Evolutionary conservation across 2,888 invertebrate species (phyloP), one percentile per base, ranked within the genome.

Genomic region (Lasioglossum calceatum): DNA sequence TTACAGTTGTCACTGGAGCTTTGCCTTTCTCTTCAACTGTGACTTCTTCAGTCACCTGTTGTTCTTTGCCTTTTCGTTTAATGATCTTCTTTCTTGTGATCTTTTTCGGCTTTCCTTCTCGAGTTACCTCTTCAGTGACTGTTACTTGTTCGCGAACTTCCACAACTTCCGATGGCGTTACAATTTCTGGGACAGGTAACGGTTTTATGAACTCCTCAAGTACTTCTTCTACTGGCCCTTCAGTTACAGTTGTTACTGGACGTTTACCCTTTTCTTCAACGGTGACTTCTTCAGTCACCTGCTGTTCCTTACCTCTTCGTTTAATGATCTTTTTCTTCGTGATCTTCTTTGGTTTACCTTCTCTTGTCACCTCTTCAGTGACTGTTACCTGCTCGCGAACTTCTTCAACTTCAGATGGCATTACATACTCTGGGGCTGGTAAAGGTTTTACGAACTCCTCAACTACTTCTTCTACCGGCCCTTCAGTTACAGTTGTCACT

Each of bases 281-380:
- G 0, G 91, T 92, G 0, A 88, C 79, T 58, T 74, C 83, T 81
- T 92, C 92, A 1, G 94, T 93, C 7, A 93, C 93, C 84, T 95
- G 94, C 85, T 95, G 94, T 36, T 90, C 91, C 76, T 76, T 92
- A 54, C 85, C 93, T 67, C 87, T 92, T 42, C 75, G 85, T 50
- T 86, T 88, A 0, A 58, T 92, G 0, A 87, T 73, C 88, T 95
- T 95, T 89, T 93, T 95, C 47, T 94, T 93, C 88, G 92, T 88
- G 64, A 82, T 90, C 89, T 86, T 94, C 75, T 93, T 92, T 0
- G 79, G 87, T 32, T 86, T 91, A 0, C 92, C 96, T 93, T 90
- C 95, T 92, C 92, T 93, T 8, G 96, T 96, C 2, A 85, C 72
- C 85, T 93, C 54, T 54, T 54, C 54, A 86, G 85, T 81, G 12